phyloP scores from a whole-genome alignment of 1,140 invertebrate species.

The Cecropterus lyciades region DNA sequence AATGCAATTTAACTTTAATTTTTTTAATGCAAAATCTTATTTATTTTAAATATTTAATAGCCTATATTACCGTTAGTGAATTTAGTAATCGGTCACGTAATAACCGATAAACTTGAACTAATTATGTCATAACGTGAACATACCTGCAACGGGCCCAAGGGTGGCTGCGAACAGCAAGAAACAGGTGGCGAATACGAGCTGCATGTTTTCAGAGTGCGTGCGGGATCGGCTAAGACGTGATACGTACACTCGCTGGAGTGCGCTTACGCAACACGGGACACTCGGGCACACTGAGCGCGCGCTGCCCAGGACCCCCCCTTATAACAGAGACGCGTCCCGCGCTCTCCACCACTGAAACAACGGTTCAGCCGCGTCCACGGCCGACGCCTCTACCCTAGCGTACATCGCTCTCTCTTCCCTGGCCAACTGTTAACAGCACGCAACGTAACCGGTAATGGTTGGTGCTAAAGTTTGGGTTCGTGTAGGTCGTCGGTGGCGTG shows the following conservation, averaged over 20 bases:
- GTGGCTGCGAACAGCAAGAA: conserved; percentile 72
- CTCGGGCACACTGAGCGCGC: conserved; percentile 80
- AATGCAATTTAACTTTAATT: too few relatives aligned
- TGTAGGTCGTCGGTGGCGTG: conserved; percentile 23
- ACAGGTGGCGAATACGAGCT: conserved; percentile 69
- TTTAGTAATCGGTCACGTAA: conserved; percentile 4
- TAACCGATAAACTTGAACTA: conserved; percentile 11
- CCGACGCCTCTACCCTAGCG: conserved; percentile 36
- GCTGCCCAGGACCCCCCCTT: conserved; percentile 76
- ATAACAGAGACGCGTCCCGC: conserved; percentile 79
- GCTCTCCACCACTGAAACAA: conserved; percentile 60
- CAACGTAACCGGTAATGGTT: conserved; percentile 51
- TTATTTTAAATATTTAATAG: background rate
- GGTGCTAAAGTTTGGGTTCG: conserved; percentile 29
- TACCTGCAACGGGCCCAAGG: conserved; percentile 73
- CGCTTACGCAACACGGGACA: conserved; percentile 79
- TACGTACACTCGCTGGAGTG: conserved; percentile 61
- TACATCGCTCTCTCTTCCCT: conserved; percentile 55
- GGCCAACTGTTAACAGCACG: conserved; percentile 22
- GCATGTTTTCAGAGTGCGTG: conserved; percentile 59
- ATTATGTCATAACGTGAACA: conserved; percentile 41
- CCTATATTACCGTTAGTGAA: background rate
- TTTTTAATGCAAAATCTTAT: background rate
- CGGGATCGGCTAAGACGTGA: conserved; percentile 45
- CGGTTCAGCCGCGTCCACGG: conserved; percentile 51